These are phyloP conservation scores for Octodon degus DNA, from an alignment of 2,113 vertebrate species.

Conservation along the genomic window DNA sequence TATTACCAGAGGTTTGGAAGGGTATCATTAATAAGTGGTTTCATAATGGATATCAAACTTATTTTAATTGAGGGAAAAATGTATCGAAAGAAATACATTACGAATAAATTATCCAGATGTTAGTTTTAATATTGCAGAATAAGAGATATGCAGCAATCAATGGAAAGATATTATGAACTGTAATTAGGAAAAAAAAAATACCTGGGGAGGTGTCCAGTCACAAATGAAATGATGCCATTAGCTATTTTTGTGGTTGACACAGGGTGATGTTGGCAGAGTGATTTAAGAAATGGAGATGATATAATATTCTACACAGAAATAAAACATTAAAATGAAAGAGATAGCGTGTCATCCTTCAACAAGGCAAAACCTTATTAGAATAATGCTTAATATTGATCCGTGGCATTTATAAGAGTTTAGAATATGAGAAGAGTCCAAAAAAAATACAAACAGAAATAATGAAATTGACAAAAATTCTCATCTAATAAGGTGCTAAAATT, in stretches of 20 bases:
- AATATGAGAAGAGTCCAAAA: constrained; percentile 55
- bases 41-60: not conserved
- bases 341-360: not conserved
- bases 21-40: not conserved
- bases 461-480: not conserved
- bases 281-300: not conserved
- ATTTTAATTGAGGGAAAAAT: constrained; percentile 4
- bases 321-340: constrained; percentile 45
- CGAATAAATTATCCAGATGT: not conserved
- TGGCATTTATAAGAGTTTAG: constrained; percentile 30
- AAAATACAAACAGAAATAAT: constrained; percentile 69
- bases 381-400: constrained; percentile 59
- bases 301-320: not conserved
- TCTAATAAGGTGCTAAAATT: constrained; percentile 67
- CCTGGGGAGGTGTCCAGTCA: not conserved
- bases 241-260: not conserved
- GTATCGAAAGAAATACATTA: not conserved
- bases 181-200: not conserved
- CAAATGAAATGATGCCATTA: not conserved
- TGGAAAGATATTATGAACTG: not conserved
- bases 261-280: not conserved
- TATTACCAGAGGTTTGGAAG: not conserved
- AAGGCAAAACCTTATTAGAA: constrained; percentile 36
- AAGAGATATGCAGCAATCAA: not conserved
- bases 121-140: not conserved